Conservation (phyloP, 2,797 vertebrate genomes). For the Pterois miles region DNA sequence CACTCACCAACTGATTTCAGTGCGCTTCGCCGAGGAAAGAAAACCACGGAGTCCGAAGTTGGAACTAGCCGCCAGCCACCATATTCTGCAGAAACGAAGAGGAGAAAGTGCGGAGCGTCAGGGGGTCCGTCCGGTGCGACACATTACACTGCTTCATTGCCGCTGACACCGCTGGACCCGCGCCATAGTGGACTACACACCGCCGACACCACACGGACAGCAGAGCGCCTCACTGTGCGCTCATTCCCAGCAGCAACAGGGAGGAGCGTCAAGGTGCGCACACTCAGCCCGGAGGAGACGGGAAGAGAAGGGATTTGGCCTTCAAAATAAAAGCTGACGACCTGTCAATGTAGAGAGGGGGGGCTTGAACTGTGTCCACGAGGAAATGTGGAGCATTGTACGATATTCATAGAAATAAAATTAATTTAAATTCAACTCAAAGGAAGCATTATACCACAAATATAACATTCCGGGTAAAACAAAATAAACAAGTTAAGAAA, state of each 20-base stretch:
- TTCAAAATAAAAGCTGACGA: conserved; percentile 53
- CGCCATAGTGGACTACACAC: neutral
- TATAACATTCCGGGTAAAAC: no score
- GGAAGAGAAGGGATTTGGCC: neutral
- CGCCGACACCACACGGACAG: conserved; percentile 12
- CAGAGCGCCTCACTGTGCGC: conserved; percentile 22
- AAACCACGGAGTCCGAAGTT: conserved; percentile 52
- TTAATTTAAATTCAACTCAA: rapidly evolving
- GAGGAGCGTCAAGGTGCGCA: conserved; percentile 27
- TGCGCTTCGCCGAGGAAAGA: conserved; percentile 42
- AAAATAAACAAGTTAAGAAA: no score
- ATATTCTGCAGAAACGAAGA: conserved; percentile 40
- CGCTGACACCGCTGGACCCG: conserved; percentile 27
- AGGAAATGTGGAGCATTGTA: no score
- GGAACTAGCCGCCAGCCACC: conserved; percentile 62
- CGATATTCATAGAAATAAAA: neutral
- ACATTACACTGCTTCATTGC: conserved; percentile 28
- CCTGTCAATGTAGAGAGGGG: no score
- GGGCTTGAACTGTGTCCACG: neutral
- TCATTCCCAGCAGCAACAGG: conserved; percentile 27
- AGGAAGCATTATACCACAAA: no score
- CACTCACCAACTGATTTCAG: conserved; percentile 70
- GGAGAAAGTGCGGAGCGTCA: conserved; percentile 28
- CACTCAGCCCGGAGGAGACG: rapidly evolving
- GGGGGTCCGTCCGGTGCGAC: conserved; percentile 8